Conservation (phyloP, 2,113 vertebrate species). For the Cavia porcellus region DNA sequence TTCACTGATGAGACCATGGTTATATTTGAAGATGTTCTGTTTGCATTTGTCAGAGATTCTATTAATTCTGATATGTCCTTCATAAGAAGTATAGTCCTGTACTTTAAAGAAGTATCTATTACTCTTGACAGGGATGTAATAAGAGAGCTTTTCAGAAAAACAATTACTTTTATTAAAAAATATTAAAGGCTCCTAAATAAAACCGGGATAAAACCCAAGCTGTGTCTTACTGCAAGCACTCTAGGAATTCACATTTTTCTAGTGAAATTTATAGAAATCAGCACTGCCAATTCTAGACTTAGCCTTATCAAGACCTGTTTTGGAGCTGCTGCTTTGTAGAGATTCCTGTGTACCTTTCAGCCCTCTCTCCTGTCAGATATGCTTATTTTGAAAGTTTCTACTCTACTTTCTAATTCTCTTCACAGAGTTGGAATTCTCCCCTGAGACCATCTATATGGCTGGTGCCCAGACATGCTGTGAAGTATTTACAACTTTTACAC, state of each 20-base stretch:
- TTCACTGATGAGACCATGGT: slow-evolving; percentile 86
- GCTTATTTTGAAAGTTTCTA: not conserved
- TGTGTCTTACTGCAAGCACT: slow-evolving; percentile 1
- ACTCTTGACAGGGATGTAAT: not conserved
- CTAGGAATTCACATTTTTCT: not conserved
- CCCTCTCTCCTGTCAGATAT: not conserved
- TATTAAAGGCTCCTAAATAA: not conserved
- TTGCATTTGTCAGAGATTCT: slow-evolving; percentile 74
- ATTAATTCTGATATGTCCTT: slow-evolving; percentile 80
- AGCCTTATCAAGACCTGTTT: not conserved
- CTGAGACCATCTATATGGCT: not conserved
- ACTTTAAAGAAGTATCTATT: slow-evolving; percentile 65
- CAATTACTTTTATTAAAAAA: not conserved
- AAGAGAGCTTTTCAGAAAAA: not conserved
- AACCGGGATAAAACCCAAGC: slow-evolving; percentile 11
- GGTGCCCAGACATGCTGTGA: not conserved
- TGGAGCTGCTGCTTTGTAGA: not conserved
- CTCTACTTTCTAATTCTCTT: not conserved
- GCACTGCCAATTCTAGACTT: not conserved
- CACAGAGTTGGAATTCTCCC: not conserved
- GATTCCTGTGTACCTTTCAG: not conserved
- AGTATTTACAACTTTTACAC: not conserved
- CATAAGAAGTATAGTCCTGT: slow-evolving; percentile 12
- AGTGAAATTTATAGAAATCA: not conserved
- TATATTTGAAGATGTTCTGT: slow-evolving; percentile 82